These are phyloP conservation scores for Drosophila ananassae DNA, from an alignment of 1,140 invertebrate species.

Conservation along the genomic window DNA sequence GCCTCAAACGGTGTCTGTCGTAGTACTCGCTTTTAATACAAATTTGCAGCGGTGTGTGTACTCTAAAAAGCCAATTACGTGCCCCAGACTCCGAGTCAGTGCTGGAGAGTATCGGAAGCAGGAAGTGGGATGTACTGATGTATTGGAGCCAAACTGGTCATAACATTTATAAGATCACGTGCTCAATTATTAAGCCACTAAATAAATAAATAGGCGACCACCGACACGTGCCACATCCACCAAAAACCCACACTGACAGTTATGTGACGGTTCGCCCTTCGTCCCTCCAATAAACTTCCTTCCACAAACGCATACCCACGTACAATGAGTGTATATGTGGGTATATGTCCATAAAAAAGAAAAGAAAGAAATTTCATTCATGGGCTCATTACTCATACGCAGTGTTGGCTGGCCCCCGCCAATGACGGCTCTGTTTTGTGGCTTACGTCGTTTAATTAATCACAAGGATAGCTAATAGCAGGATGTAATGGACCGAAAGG, in stretches of 20 bases:
- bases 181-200: conserved; percentile 81
- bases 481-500: conserved; percentile 21
- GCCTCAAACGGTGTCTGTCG: conserved; percentile 1
- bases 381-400: conserved; percentile 74
- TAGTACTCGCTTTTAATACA: conserved; percentile 69
- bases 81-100: conserved; percentile 43
- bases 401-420: conserved; percentile 27
- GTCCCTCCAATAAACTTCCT: conserved; percentile 48
- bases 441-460: conserved; percentile 69
- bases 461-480: conserved; percentile 45
- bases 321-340: conserved; percentile 9
- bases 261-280: conserved; percentile 18
- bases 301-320: conserved; percentile 1
- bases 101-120: conserved; percentile 6
- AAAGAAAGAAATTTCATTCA: conserved; percentile 55
- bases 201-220: conserved; percentile 75
- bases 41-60: conserved; percentile 61
- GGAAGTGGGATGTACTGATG: conserved; percentile 16
- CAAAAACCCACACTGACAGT: conserved; percentile 34
- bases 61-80: conserved; percentile 80
- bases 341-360: conserved; percentile 6
- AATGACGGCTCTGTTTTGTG: conserved; percentile 56
- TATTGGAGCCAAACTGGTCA: conserved; percentile 41
- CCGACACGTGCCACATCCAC: conserved; percentile 62
- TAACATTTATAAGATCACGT: conserved; percentile 81